Conservation (phyloP, 2,113 vertebrate species). For the Meles meles region DNA sequence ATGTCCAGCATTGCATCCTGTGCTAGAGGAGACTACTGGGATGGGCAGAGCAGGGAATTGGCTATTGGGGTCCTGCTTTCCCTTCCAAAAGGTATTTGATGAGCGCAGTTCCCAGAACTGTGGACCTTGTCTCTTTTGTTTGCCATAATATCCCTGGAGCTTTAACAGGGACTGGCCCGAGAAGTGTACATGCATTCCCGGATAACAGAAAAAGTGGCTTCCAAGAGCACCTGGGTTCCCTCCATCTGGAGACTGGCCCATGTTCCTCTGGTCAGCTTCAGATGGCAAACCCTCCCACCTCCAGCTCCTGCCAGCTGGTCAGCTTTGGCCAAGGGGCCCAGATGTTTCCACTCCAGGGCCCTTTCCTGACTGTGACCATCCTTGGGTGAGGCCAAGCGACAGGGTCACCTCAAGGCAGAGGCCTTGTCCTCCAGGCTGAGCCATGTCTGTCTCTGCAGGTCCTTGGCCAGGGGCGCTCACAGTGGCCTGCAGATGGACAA, state of each 20-base stretch:
- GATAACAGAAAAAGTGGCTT: background rate
- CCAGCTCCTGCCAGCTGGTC: background rate
- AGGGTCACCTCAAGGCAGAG: background rate
- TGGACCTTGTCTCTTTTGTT: background rate
- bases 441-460: background rate
- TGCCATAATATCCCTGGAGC: background rate
- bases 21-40: too few species aligned
- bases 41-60: background rate
- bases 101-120: background rate
- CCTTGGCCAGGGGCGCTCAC: background rate
- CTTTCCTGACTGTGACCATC: background rate
- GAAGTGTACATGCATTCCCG: background rate
- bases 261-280: background rate
- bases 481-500: too few species aligned
- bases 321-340: background rate
- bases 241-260: background rate
- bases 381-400: background rate
- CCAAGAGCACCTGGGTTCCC: background rate
- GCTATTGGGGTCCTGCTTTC: fast-evolving
- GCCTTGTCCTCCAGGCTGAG: background rate
- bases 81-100: background rate
- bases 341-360: background rate
- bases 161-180: background rate
- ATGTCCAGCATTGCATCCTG: fast-evolving
- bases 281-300: background rate